Evolutionary conservation across 2,113 vertebrate species (phyloP), one percentile per base, ranked within the genome.

Genomic region (Grallaria varia): DNA sequence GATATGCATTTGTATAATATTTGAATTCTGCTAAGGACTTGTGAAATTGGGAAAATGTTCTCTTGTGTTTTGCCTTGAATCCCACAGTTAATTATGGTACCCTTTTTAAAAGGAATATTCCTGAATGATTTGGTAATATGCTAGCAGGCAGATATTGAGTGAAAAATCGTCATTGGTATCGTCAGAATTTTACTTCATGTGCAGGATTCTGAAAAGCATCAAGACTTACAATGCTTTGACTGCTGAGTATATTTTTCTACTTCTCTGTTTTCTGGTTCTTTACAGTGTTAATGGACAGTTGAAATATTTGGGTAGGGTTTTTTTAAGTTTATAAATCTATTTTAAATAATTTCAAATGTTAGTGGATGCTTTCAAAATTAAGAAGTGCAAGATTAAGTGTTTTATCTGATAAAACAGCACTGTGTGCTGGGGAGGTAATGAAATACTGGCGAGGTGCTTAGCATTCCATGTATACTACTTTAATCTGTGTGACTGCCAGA

Each of bases 391-490:
- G 31, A 31, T 84, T 67, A 49, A 82, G 13, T n/a, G 49, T 62
- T 66, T 6, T 71, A 10, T 89, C 44, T 81, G 27, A 93, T 91
- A 40, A 27, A 85, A 24, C 69, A 58, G 62, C 21, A 2, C 44
- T 58, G 3, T 77, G 50, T 94, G 45, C 76, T 20, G 63, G 90
- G 63, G 71, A 58, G 80, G 68, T 85, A 95, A 83, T 60, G 30
- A 64, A 86, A 84, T 84, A 79, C 83, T 80, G 14, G 96, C 90
- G 91, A 93, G 58, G 30, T 73, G 37, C 49, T 96, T 89, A 89
- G n/a, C 73, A 84, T 96, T 93, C 93, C 28, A 47, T 40, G 25
- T 53, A 12, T 81, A 45, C 68, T 91, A 94, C 24, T 25, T 79
- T 96, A 90, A 82, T 94, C 62, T 90, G 44, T 45, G 19, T 45